Evolutionary conservation across 2,113 vertebrate genomes (phyloP).

Genomic region (Hirundichthys speculiger): DNA sequence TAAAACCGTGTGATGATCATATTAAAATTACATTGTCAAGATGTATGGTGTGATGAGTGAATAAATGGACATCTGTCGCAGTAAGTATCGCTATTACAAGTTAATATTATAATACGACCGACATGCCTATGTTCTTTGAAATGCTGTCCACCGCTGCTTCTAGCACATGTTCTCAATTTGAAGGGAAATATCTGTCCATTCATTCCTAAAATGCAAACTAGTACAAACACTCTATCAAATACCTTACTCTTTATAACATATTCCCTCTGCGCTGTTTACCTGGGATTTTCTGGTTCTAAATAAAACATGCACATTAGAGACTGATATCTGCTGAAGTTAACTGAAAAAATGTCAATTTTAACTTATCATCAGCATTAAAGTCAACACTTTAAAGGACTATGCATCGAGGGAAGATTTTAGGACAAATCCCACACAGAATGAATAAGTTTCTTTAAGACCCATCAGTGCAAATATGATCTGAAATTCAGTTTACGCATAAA

Average conservation of each 20-base stretch:
- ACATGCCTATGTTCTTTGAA: not conserved
- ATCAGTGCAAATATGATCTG: slow-evolving; percentile 6
- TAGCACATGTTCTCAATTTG: no score
- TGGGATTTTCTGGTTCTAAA: no score
- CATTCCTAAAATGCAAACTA: no score
- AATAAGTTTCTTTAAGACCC: slow-evolving; percentile 35
- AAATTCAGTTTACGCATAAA: slow-evolving; percentile 1
- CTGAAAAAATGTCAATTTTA: not conserved
- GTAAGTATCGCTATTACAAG: not conserved
- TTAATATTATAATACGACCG: not conserved
- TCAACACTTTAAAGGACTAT: slow-evolving; percentile 66
- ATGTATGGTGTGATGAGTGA: not conserved
- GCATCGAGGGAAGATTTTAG: slow-evolving; percentile 82
- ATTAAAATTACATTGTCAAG: not conserved
- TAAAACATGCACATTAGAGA: no score
- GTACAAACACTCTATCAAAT: no score
- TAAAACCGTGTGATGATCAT: no score
- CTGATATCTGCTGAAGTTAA: no score
- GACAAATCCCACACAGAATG: slow-evolving; percentile 86
- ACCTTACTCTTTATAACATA: no score
- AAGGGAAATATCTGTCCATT: no score
- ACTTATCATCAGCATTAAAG: not conserved
- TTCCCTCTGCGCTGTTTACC: no score
- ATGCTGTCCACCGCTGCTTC: not conserved
- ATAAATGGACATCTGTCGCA: not conserved